A percentile compares a stretch with the other conserved stretches of the same genome.
Evolutionary conservation across 2,888 invertebrate species (phyloP).

Genomic region (Thymelicus acteon): DNA sequence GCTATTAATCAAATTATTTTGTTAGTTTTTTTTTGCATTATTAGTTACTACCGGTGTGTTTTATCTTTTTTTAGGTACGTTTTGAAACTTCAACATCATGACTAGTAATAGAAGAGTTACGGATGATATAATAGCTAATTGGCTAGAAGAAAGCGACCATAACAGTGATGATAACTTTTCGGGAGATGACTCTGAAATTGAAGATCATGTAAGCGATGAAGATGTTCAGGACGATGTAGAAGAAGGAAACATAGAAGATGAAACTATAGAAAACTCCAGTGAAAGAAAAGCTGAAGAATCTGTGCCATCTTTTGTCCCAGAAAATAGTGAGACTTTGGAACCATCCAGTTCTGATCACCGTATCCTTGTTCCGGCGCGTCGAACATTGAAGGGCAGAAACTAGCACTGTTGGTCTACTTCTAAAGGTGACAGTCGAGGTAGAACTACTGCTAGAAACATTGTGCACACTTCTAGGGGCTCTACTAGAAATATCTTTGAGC

Average conservation of each 20-base stretch:
- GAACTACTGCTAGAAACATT: slow-evolving; percentile 15
- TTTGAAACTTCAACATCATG: slow-evolving; percentile 10
- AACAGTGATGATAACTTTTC: slow-evolving; percentile 4
- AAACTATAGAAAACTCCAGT: not conserved
- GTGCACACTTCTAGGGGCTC: slow-evolving; percentile 8
- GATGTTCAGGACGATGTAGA: slow-evolving; percentile 9
- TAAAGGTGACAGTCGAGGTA: slow-evolving; percentile 15
- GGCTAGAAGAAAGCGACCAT: not conserved
- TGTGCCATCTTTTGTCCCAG: not conserved
- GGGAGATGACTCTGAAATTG: not conserved
- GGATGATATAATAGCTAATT: not conserved
- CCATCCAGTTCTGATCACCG: not conserved
- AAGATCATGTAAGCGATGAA: not conserved
- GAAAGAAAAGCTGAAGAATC: not conserved
- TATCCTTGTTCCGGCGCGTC: not conserved
- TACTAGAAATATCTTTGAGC: slow-evolving; percentile 29
- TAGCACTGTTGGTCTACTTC: slow-evolving; percentile 1
- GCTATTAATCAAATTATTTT: not conserved
- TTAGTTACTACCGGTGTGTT: not conserved
- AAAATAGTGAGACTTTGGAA: too few relatives aligned
- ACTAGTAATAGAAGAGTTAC: not conserved
- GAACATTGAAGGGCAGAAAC: slow-evolving; percentile 16
- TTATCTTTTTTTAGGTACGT: slow-evolving; percentile 6
- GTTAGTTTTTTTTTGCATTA: slow-evolving; percentile 5
- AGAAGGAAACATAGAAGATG: slow-evolving; percentile 1